Evolutionary conservation across 1,140 invertebrate species (phyloP), one percentile per base, ranked within the genome.

Genomic region (Neodiprion lecontei): DNA sequence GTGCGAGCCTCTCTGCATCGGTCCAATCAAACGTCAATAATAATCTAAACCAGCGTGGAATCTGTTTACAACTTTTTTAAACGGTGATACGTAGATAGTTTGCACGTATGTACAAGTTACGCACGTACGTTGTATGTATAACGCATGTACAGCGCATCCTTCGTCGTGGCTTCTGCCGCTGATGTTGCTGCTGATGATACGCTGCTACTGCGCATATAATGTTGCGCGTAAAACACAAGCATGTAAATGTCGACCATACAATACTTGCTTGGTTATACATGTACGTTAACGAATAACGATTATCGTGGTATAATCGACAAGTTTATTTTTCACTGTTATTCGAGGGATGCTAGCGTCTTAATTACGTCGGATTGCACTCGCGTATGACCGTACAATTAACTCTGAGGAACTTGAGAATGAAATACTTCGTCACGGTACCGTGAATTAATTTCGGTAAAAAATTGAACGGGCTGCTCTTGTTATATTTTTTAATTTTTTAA

Each of bases 11-110:
- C 17, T 21, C 40, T 47, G 67, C 40, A 21, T 47, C 21, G 66
- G 61, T 73, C 68, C 28, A 77, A 77, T 78, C 67, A 74, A 78
- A 79, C 74, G 68, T 81, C 68, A 81, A 81, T 81, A 81, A 81
- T 81, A 75, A 67, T 10, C 74, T 78, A 70, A 79, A 79, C 74
- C 70, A 79, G 75, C 67, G 50, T 72, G 74, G 75, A 81, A 81
- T 76, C 81, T 78, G 72, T 81, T 81, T 81, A 79, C 74, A 70
- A 17, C 2, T 47, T 65, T 72, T 68, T 66, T 66, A 48, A 67
- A 72, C 50, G 17, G 66, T n/a, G 67, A 78, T 70, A 50, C 10
- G 17, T 69, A 48, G 28, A 50, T 50, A 66, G 12, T n/a, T 67
- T 23, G 28, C 67, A 47, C 61, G 72, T 49, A 66, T 73, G 50